These are phyloP conservation scores for Phoxinus dragarum DNA, from an alignment of 2,797 vertebrate species.

Conservation along the genomic window DNA sequence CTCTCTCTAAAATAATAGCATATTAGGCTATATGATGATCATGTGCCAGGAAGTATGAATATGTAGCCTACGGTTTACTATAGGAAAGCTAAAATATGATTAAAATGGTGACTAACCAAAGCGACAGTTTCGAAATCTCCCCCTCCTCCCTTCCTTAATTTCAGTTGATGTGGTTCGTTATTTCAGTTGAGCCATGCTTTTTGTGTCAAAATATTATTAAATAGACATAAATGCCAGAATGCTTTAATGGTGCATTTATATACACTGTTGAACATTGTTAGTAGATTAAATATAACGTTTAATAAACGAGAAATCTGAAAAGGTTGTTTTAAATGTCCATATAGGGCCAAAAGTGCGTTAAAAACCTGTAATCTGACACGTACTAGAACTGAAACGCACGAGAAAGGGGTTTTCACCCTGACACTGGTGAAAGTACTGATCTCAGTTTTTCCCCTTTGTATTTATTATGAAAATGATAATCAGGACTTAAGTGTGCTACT, in stretches of 20 bases:
- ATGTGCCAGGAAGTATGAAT: background rate
- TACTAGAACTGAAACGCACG: constrained; percentile 50
- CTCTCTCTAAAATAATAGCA: too few relatives aligned
- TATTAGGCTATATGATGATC: too few relatives aligned
- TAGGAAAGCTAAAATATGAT: background rate
- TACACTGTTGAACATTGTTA: background rate
- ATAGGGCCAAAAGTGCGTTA: background rate
- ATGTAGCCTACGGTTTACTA: background rate
- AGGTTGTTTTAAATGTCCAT: background rate
- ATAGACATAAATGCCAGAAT: background rate
- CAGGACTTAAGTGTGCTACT: constrained; percentile 20
- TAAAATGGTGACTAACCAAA: background rate
- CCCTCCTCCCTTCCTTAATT: background rate
- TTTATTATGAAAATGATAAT: constrained; percentile 51
- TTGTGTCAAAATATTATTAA: background rate
- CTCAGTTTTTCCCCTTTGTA: constrained; percentile 57
- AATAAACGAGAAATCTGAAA: background rate
- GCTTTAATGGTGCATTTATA: background rate
- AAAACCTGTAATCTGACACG: background rate
- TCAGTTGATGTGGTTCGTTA: background rate
- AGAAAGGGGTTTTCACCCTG: constrained; percentile 56
- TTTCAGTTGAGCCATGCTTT: background rate
- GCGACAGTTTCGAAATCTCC: too few relatives aligned
- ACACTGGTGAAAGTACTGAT: constrained; percentile 54
- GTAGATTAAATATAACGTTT: background rate